phyloP scores from a whole-genome alignment of 2,888 invertebrate genomes.

The Conomelus anceps region DNA sequence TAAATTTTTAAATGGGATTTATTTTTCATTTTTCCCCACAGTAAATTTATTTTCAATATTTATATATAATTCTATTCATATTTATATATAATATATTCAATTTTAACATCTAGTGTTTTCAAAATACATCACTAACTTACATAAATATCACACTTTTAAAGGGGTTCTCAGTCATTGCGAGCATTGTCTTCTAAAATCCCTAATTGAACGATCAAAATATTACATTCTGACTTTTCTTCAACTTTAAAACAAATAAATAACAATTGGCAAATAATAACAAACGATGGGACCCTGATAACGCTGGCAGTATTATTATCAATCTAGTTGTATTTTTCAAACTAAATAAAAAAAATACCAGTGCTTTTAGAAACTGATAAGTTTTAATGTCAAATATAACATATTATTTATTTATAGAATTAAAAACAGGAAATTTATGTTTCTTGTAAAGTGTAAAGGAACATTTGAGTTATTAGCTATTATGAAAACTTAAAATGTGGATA shows the following conservation, averaged over 20 bases:
- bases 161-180: slow-evolving; percentile 2
- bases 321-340: not conserved
- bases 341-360: not conserved
- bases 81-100: not conserved
- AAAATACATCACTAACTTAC: not conserved
- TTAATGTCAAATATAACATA: no score
- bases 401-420: no score
- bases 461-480: no score
- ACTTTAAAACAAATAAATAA: not conserved
- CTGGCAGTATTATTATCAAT: not conserved
- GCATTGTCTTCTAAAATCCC: not conserved
- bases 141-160: not conserved
- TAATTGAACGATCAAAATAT: not conserved
- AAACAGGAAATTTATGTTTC: no score
- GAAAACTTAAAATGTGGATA: no score
- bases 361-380: not conserved
- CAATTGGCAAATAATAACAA: not conserved
- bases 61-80: slow-evolving; percentile 4
- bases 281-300: not conserved
- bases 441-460: no score
- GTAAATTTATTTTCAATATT: not conserved
- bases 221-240: not conserved
- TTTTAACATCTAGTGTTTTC: not conserved
- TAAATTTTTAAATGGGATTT: slow-evolving; percentile 1
- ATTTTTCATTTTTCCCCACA: slow-evolving; percentile 5